Evolutionary conservation across 2,888 invertebrate species (phyloP).

Genomic region (Octonoba sinensis): DNA sequence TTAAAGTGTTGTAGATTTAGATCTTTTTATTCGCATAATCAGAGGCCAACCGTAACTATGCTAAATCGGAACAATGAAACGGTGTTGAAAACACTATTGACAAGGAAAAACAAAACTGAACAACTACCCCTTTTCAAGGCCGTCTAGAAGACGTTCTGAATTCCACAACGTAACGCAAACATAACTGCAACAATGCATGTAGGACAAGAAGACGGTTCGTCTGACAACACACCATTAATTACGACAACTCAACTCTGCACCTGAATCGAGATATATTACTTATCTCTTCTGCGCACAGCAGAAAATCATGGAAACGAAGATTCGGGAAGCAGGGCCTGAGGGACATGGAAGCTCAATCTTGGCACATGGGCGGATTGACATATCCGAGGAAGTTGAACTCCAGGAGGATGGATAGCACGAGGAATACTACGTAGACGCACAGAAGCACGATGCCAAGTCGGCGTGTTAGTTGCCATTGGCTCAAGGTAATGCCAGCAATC

Average conservation of each 20-base stretch:
- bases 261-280: too few species aligned
- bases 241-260: too few species aligned
- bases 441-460: slow-evolving; percentile 69
- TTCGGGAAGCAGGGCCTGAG: slow-evolving; percentile 6
- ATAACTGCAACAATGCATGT: background rate
- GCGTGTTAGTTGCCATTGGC: slow-evolving; percentile 69
- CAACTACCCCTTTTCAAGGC: too few species aligned
- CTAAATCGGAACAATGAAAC: too few species aligned
- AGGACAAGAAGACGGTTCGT: background rate
- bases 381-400: slow-evolving; percentile 72
- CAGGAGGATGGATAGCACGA: slow-evolving; percentile 70
- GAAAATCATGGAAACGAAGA: too few species aligned
- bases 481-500: slow-evolving; percentile 69
- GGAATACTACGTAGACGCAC: slow-evolving; percentile 69
- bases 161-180: background rate
- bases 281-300: too few species aligned
- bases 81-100: too few species aligned
- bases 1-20: too few species aligned
- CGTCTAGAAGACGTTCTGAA: background rate
- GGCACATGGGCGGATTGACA: slow-evolving; percentile 70
- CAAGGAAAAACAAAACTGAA: too few species aligned
- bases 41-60: too few species aligned
- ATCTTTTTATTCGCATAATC: too few species aligned
- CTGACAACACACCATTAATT: too few species aligned
- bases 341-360: slow-evolving; percentile 57